These are phyloP conservation scores for Mellivora capensis DNA, from an alignment of 2,113 vertebrate species.

Conservation along the genomic window DNA sequence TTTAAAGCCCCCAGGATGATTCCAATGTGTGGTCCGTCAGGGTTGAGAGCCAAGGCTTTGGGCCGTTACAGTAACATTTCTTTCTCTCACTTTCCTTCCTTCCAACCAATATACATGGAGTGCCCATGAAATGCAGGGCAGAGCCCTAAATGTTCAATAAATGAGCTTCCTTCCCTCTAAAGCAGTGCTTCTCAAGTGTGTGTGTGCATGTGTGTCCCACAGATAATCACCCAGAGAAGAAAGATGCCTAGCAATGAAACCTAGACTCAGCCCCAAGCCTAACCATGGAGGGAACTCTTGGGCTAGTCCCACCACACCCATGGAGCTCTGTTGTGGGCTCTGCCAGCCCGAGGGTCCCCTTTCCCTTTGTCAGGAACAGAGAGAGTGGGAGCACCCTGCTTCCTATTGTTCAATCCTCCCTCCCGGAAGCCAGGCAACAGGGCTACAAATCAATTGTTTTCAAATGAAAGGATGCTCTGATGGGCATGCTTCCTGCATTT, in stretches of 20 bases:
- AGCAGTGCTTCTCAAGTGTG: neutral
- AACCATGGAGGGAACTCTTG: neutral
- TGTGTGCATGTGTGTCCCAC: neutral
- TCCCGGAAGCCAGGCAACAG: neutral
- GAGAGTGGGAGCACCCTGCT: neutral
- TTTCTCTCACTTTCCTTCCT: neutral
- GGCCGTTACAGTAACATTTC: neutral
- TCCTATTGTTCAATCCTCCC: neutral
- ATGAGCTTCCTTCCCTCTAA: neutral
- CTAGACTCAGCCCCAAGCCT: neutral
- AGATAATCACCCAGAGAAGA: neutral
- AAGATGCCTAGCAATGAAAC: neutral
- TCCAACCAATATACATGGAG: neutral
- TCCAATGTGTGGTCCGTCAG: neutral
- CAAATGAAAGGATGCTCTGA: neutral
- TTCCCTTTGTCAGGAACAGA: neutral
- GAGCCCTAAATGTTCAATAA: neutral
- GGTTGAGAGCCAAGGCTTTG: no score
- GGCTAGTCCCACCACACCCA: neutral
- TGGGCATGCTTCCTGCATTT: neutral
- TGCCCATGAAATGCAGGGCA: neutral
- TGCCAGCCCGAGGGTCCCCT: neutral
- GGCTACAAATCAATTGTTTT: neutral
- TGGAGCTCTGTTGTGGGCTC: neutral
- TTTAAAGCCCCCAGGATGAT: neutral